phyloP scores from a whole-genome alignment of 2,888 invertebrate species.

The Ditula angustiorana region DNA sequence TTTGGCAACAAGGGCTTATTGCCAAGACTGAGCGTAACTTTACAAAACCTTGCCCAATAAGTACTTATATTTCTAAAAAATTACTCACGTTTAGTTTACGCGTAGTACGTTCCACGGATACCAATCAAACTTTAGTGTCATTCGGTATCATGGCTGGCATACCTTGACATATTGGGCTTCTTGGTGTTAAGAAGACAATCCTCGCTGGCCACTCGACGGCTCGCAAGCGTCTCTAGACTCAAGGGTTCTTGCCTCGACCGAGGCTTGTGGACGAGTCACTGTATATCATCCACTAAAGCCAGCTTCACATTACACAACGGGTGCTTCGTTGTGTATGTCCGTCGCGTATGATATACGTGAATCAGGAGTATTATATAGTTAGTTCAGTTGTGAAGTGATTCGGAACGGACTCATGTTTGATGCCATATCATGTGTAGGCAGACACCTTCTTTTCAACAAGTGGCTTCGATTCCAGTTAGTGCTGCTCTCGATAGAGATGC shows the following conservation, averaged over 20 bases:
- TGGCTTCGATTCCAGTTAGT: no score
- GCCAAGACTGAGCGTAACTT: no score
- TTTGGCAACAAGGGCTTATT: no score
- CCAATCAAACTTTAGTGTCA: no score
- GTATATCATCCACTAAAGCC: background rate
- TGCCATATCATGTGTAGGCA: no score
- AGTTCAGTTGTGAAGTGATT: no score
- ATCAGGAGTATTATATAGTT: no score
- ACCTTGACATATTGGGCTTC: slow-evolving; percentile 33
- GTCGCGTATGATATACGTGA: background rate
- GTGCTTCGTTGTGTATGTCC: background rate
- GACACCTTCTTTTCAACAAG: no score
- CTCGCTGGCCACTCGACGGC: slow-evolving; percentile 45
- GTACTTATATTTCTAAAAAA: background rate
- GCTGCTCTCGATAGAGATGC: no score
- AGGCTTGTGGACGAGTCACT: background rate
- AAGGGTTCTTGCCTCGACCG: slow-evolving; percentile 45
- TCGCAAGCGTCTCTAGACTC: slow-evolving; percentile 40
- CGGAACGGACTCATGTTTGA: no score
- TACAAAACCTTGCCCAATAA: no score
- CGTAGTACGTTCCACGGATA: no score
- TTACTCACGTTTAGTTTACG: background rate
- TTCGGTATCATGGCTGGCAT: background rate
- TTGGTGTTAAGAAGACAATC: slow-evolving; percentile 49
- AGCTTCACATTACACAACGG: background rate